A percentile compares a stretch with the other conserved stretches of the same genome.
These are phyloP conservation scores for Odiellus spinosus DNA, from an alignment of 2,888 invertebrate species.

Conservation along the genomic window DNA sequence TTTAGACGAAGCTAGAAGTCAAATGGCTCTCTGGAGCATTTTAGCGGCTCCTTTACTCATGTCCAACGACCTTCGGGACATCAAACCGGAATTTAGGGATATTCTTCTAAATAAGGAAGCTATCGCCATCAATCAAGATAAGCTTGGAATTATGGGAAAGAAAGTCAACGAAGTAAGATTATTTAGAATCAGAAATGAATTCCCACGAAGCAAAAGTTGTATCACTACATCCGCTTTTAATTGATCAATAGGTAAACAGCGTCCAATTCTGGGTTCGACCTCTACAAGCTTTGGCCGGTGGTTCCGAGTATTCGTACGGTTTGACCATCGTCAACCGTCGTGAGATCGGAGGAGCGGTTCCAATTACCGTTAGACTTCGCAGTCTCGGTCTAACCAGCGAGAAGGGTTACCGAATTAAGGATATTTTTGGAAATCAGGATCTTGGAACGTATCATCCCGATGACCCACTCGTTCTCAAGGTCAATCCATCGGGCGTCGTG, in stretches of 20 bases:
- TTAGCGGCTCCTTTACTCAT: slow-evolving; percentile 86
- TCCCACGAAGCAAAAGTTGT: neutral
- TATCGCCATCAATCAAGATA: slow-evolving; percentile 85
- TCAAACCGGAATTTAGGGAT: slow-evolving; percentile 71
- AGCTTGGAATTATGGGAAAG: slow-evolving; percentile 76
- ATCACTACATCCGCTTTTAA: too few species aligned
- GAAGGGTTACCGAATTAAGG: slow-evolving; percentile 14
- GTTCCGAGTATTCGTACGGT: slow-evolving; percentile 73
- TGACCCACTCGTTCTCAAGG: slow-evolving; percentile 12
- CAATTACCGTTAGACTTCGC: slow-evolving; percentile 7
- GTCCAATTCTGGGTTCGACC: too few species aligned
- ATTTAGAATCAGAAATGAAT: too few species aligned
- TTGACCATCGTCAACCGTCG: slow-evolving; percentile 75
- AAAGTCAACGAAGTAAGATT: slow-evolving; percentile 62
- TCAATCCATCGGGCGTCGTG: slow-evolving; percentile 19
- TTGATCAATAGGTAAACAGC: too few species aligned
- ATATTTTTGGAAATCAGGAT: slow-evolving; percentile 13
- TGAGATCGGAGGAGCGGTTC: slow-evolving; percentile 11
- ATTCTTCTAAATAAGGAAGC: slow-evolving; percentile 81
- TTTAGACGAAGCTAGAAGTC: slow-evolving; percentile 83
- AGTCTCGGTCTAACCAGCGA: slow-evolving; percentile 13
- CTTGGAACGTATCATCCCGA: slow-evolving; percentile 8
- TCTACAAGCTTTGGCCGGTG: slow-evolving; percentile 66
- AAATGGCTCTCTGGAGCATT: slow-evolving; percentile 94
- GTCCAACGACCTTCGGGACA: slow-evolving; percentile 83